Evolutionary conservation across 2,797 vertebrate genomes (phyloP), one percentile per base, ranked within the genome.

Genomic region (Periophthalmus magnuspinnatus): DNA sequence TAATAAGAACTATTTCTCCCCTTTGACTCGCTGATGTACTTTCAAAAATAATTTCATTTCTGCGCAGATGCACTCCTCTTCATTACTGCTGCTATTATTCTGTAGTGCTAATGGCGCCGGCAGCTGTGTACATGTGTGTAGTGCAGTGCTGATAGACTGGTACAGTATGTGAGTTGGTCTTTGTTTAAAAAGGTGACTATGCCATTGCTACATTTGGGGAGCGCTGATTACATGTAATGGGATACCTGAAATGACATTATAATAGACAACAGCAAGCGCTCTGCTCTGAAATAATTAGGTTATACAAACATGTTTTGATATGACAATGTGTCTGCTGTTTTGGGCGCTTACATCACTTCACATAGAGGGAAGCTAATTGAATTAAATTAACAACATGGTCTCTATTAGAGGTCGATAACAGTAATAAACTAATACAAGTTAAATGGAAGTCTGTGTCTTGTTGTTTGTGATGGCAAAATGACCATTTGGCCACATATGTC

Each of bases 61-160:
- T 74, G 88, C 81, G 73, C 79, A 6, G 73, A 77, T 80, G 87
- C 83, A 80, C 72, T 65, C 80, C 79, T 79, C 81, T 85, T 90
- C 84, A 89, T 92, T 87, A 89, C 73, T 14, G 74, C 52, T 16
- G 75, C 78, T 74, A 89, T 88, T 87, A 86, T 82, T 81, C 56
- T 3, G 65, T 67, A 45, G 67, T 74, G 70, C 70, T 88, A 86
- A 89, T 88, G 83, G 84, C 60, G 56, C 71, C 41, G 3, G 65
- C 47, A 74, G 77, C 21, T 58, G 48, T 61, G 70, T 72, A 63
- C 48, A 58, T 28, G 65, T 67, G 81, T 67, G 74, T 24, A 4
- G 13, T 57, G 13, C 33, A 11, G 9, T 21, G 63, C 45, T 54
- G 67, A 61, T 60, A 75, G 76, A 79, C 65, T 74, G 9, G 58